phyloP scores from a whole-genome alignment of 2,113 vertebrate genomes.

The Sorex araneus region DNA sequence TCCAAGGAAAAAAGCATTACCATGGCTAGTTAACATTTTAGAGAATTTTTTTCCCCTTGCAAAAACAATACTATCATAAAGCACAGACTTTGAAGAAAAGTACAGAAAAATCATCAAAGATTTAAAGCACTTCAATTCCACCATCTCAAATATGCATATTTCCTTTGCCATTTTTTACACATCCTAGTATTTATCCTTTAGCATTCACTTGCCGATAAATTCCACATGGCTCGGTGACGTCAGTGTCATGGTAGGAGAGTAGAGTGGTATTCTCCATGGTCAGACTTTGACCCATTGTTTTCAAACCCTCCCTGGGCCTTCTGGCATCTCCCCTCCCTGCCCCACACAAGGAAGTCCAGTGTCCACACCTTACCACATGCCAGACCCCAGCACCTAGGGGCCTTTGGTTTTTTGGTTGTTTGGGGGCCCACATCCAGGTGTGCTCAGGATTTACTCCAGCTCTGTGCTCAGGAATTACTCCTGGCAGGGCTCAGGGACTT shows the following conservation, averaged over 20 bases:
- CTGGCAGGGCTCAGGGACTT: no score
- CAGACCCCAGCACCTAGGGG: no score
- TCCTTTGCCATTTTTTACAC: not conserved
- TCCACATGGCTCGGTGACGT: not conserved
- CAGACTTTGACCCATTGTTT: not conserved
- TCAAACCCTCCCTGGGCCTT: not conserved
- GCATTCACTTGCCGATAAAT: not conserved
- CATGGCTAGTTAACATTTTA: not conserved
- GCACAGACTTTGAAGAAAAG: not conserved
- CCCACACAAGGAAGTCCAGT: not conserved
- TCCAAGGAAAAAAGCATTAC: not conserved
- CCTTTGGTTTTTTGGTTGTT: no score
- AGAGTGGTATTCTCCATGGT: not conserved
- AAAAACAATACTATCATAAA: not conserved
- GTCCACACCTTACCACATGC: not conserved
- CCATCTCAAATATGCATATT: no score
- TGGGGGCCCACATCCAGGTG: no score
- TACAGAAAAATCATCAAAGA: not conserved
- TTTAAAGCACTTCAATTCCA: not conserved
- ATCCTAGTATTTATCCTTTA: not conserved
- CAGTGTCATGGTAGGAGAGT: not conserved
- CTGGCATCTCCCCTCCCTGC: not conserved
- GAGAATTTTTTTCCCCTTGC: not conserved
- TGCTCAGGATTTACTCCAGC: no score
- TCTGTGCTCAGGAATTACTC: no score